Evolutionary conservation across 2,797 vertebrate genomes (phyloP), one percentile per base, ranked within the genome.

Genomic region (Oryzias sinensis): DNA sequence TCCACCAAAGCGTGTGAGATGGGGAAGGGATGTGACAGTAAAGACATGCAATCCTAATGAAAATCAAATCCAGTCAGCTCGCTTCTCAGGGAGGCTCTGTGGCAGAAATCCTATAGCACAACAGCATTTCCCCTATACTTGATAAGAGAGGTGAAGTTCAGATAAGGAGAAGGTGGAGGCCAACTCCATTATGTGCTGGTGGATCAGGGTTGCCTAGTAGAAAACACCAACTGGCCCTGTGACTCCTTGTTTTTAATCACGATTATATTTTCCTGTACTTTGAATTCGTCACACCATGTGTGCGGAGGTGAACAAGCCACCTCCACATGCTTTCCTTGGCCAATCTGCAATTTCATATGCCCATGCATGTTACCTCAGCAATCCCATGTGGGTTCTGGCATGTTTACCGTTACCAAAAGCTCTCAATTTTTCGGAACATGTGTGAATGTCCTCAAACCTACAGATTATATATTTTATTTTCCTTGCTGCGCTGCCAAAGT

Each of bases 11-110:
- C 88, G 64, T 91, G 87, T 56, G 70, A 74, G 75, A 75, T 68
- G 67, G 74, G 80, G 69, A 80, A 76, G 80, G 82, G 81, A 90
- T 84, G 79, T 88, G 88, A 88, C 88, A 88, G 85, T 68, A 65
- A 83, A 85, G 87, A 89, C 87, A 88, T 84, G 87, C 83, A 89
- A 89, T 88, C 83, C 88, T 89, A 89, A 91, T 91, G 88, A 90
- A 92, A 91, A 90, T 89, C 86, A 84, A 87, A 90, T 83, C 72
- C 83, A 84, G 81, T 70, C 85, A 65, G 70, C 76, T 82, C 33
- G 18, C 75, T 68, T 49, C 65, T 71, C 43, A 0, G 62, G 68
- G 59, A 59, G 65, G 75, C 52, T 74, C 22, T 47, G 57, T 20
- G 2, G 66, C 72, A 68, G 70, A 44, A 65, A 65, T 53, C 62